These are phyloP conservation scores for Plutomurus gul DNA, from an alignment of 1,140 invertebrate species.

Conservation along the genomic window DNA sequence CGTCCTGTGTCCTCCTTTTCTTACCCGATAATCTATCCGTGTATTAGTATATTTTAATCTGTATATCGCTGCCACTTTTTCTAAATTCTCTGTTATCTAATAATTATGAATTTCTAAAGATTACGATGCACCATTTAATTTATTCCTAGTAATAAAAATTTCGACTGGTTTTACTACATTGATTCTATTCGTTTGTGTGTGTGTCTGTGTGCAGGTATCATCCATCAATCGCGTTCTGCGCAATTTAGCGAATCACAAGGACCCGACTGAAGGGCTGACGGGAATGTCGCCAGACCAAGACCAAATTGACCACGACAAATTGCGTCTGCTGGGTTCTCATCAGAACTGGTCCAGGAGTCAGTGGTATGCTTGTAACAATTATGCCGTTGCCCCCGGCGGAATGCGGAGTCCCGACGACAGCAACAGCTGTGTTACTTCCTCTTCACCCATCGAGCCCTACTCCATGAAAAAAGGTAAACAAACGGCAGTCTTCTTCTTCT, in stretches of 20 bases:
- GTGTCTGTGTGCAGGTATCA: conserved; percentile 74
- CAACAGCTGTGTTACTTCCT: conserved; percentile 51
- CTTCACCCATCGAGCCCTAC: conserved; percentile 48
- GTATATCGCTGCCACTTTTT: no score
- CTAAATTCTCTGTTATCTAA: no score
- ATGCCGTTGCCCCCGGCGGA: conserved; percentile 29
- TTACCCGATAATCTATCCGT: no score
- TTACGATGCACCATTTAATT: no score
- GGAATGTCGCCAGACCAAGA: conserved; percentile 40
- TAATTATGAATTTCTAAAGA: no score
- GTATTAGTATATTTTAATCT: no score
- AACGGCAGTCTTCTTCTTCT: no score
- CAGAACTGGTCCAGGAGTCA: conserved; percentile 50
- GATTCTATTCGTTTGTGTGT: not conserved
- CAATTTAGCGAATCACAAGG: conserved; percentile 90
- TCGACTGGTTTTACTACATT: not conserved
- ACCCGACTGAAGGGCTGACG: conserved; percentile 57
- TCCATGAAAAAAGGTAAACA: conserved; percentile 52
- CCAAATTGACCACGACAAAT: conserved; percentile 53
- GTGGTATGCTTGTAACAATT: conserved; percentile 52
- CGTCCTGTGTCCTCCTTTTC: no score
- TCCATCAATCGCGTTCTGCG: conserved; percentile 98
- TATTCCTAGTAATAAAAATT: no score
- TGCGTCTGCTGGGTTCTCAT: conserved; percentile 49
- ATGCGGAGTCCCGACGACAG: conserved; percentile 51